phyloP scores from a whole-genome alignment of 2,888 invertebrate species.

The Dryomyza anilis region DNA sequence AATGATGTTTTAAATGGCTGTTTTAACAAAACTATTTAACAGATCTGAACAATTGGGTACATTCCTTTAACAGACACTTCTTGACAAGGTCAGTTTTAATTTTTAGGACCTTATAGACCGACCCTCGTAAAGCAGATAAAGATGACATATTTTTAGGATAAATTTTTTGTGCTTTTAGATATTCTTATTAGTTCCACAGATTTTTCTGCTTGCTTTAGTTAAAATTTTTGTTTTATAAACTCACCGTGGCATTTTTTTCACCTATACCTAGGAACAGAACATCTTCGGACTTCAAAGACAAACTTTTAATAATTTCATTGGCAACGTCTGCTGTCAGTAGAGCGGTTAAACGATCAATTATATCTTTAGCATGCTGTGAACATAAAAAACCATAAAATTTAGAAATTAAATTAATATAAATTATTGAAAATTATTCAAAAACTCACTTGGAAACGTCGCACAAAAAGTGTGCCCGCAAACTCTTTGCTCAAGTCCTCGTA shows the following conservation, averaged over 20 bases:
- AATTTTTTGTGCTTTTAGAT: not conserved
- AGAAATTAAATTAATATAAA: not conserved
- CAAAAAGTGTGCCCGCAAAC: slow-evolving; percentile 55
- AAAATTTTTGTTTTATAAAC: slow-evolving; percentile 27
- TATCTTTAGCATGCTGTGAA: slow-evolving; percentile 43
- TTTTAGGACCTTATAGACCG: no score
- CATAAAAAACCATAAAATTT: slow-evolving; percentile 1
- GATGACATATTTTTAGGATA: no score
- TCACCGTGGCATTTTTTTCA: slow-evolving; percentile 64
- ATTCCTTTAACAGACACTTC: no score
- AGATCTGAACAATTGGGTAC: no score
- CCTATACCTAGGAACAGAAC: slow-evolving; percentile 66
- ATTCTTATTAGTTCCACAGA: no score
- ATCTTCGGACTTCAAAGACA: slow-evolving; percentile 61
- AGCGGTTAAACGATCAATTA: slow-evolving; percentile 52
- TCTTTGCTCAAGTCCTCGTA: slow-evolving; percentile 64
- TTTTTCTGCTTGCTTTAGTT: no score
- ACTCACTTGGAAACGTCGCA: slow-evolving; percentile 51
- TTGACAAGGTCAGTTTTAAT: no score
- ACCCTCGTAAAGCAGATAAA: no score
- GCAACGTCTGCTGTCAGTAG: slow-evolving; percentile 60
- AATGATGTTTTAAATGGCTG: no score
- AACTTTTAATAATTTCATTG: slow-evolving; percentile 53
- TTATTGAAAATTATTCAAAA: not conserved
- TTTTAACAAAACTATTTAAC: no score